These are phyloP conservation scores for Lepeophtheirus nordmannii DNA, from an alignment of 2,888 invertebrate genomes.

Conservation along the genomic window DNA sequence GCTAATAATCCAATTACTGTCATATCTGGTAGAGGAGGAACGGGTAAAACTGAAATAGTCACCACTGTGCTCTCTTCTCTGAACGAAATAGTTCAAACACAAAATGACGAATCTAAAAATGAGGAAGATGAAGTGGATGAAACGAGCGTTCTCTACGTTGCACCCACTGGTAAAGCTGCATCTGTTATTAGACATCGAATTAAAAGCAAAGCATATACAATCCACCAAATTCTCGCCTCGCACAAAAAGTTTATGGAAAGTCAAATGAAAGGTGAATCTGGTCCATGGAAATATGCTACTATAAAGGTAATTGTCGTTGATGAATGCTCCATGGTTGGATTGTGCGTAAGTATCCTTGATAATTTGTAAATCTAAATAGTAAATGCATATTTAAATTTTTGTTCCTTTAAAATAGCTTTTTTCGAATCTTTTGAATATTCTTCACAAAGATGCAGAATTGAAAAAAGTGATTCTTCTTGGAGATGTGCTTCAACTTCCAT, in stretches of 20 bases:
- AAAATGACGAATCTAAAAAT: not conserved
- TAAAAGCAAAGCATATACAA: not conserved
- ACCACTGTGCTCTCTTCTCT: not conserved
- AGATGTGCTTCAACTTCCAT: slow-evolving; percentile 1
- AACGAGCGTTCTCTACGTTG: not conserved
- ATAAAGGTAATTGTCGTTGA: not conserved
- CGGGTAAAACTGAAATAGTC: slow-evolving; percentile 2
- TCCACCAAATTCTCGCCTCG: not conserved
- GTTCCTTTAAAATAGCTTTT: not conserved
- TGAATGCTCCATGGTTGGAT: not conserved
- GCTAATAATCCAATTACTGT: not conserved
- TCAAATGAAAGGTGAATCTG: not conserved
- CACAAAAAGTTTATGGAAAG: not conserved
- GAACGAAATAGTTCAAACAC: not conserved
- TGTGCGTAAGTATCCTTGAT: not conserved
- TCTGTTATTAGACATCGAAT: not conserved
- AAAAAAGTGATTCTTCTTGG: not conserved
- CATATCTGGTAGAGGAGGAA: slow-evolving; percentile 5
- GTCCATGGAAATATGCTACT: not conserved
- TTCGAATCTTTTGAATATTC: not conserved
- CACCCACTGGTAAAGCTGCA: not conserved
- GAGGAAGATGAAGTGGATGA: not conserved
- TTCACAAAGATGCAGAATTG: not conserved
- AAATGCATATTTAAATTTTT: not conserved
- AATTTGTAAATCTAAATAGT: too few species aligned